phyloP scores from a whole-genome alignment of 2,113 vertebrate genomes.

The Neotragus moschatus region DNA sequence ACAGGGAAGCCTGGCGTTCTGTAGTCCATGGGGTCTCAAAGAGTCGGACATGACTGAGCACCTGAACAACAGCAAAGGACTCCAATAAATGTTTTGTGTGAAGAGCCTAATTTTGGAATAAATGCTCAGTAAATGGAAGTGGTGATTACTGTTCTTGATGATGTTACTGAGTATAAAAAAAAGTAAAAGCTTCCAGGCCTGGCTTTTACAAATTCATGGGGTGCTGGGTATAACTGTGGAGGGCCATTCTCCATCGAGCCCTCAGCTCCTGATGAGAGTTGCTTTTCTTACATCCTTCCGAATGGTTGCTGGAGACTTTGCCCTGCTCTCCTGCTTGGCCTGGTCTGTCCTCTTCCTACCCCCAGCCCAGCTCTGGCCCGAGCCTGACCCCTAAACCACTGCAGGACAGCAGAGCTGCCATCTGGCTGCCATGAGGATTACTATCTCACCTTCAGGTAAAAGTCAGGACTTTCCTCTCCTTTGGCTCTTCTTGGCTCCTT shows the following conservation, averaged over 20 bases:
- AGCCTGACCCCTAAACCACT: background rate
- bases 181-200: background rate
- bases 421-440: background rate
- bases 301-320: background rate
- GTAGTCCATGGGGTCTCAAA: background rate
- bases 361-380: background rate
- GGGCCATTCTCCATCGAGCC: background rate
- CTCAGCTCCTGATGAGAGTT: background rate
- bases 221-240: background rate
- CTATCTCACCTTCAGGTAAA: background rate
- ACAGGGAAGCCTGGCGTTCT: background rate
- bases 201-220: background rate
- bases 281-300: background rate
- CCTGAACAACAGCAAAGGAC: background rate
- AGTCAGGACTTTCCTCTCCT: slow-evolving; percentile 41
- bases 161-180: background rate
- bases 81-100: background rate
- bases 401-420: background rate
- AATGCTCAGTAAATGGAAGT: background rate
- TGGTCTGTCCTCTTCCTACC: background rate
- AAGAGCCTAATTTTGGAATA: background rate
- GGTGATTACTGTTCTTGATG: background rate
- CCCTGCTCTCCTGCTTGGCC: background rate
- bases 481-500: slow-evolving; percentile 33
- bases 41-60: background rate